These are phyloP conservation scores for Brachionus plicatilis DNA, from an alignment of 1,140 invertebrate species.

Conservation along the genomic window DNA sequence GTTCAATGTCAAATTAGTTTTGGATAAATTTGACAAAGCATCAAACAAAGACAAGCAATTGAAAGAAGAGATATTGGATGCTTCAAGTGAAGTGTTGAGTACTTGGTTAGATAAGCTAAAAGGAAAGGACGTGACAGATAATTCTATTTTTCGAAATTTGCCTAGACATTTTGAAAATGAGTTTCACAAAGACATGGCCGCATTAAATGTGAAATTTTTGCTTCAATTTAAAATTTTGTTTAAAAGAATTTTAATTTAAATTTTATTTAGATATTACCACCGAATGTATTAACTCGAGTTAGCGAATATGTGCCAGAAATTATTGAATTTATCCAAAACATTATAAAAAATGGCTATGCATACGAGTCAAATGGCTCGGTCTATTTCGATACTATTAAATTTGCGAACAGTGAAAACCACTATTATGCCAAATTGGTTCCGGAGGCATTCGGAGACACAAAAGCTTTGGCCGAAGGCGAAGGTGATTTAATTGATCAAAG, in stretches of 20 bases:
- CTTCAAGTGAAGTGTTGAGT: slow-evolving; percentile 75
- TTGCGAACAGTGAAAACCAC: slow-evolving; percentile 76
- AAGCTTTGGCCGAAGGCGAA: slow-evolving; percentile 88
- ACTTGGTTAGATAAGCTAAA: slow-evolving; percentile 82
- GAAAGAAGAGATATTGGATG: slow-evolving; percentile 44
- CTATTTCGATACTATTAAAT: slow-evolving; percentile 89
- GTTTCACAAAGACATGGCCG: slow-evolving; percentile 92
- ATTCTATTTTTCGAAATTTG: slow-evolving; percentile 78
- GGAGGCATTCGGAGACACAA: slow-evolving; percentile 89
- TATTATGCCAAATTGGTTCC: slow-evolving; percentile 93
- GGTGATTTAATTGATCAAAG: slow-evolving; percentile 73
- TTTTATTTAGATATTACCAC: slow-evolving; percentile 68
- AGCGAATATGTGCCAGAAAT: slow-evolving; percentile 98
- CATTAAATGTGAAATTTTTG: slow-evolving; percentile 71
- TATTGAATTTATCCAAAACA: slow-evolving; percentile 78
- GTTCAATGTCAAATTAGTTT: slow-evolving; percentile 42
- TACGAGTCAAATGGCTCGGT: slow-evolving; percentile 91
- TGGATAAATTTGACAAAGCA: neutral
- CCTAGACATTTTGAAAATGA: slow-evolving; percentile 84
- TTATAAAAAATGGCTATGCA: slow-evolving; percentile 72
- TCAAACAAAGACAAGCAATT: neutral
- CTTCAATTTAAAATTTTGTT: neutral
- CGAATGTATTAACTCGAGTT: slow-evolving; percentile 87
- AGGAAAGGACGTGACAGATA: slow-evolving; percentile 76
- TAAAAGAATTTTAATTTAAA: neutral